Percentiles rank a stretch among this genome's conserved stretches.
phyloP scores from a whole-genome alignment of 2,888 invertebrate genomes.

The Auanema sp. region DNA sequence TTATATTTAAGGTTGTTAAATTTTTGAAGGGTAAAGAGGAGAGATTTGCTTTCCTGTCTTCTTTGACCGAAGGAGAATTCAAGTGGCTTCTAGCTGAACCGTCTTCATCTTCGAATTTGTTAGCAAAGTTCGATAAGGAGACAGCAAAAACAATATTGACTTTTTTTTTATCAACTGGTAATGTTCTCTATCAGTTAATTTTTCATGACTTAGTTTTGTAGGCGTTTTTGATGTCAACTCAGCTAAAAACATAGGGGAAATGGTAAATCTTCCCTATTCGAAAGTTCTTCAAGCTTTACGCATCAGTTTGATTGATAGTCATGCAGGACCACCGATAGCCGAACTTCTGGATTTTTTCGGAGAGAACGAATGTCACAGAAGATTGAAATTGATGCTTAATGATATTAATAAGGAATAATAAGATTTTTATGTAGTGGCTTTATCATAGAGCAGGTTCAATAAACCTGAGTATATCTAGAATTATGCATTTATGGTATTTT shows the following conservation, averaged over 20 bases:
- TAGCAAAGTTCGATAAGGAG: background rate
- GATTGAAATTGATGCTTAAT: slow-evolving; percentile 25
- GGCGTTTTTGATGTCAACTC: slow-evolving; percentile 15
- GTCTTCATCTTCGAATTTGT: slow-evolving; percentile 19
- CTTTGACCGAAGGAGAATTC: slow-evolving; percentile 34
- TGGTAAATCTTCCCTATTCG: slow-evolving; percentile 17
- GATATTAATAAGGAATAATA: background rate
- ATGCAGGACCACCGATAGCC: slow-evolving; percentile 56
- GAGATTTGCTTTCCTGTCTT: slow-evolving; percentile 33
- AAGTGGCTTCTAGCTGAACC: slow-evolving; percentile 34
- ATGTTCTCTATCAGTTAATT: background rate
- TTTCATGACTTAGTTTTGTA: slow-evolving; percentile 10
- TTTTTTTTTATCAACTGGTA: slow-evolving; percentile 5
- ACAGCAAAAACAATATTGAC: background rate
- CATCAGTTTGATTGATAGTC: slow-evolving; percentile 48
- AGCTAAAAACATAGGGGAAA: slow-evolving; percentile 20
- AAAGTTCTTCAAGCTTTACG: slow-evolving; percentile 38
- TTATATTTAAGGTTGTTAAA: slow-evolving; percentile 28
- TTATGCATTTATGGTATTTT: too few relatives aligned
- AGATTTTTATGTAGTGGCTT: background rate
- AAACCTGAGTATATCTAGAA: too few relatives aligned
- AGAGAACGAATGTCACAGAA: slow-evolving; percentile 32
- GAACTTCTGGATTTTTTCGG: slow-evolving; percentile 56
- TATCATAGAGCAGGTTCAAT: background rate
- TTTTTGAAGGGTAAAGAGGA: slow-evolving; percentile 50